A percentile compares a stretch with the other conserved stretches of the same genome.
phyloP scores from a whole-genome alignment of 2,888 invertebrate genomes.

The Catocala fraxini region DNA sequence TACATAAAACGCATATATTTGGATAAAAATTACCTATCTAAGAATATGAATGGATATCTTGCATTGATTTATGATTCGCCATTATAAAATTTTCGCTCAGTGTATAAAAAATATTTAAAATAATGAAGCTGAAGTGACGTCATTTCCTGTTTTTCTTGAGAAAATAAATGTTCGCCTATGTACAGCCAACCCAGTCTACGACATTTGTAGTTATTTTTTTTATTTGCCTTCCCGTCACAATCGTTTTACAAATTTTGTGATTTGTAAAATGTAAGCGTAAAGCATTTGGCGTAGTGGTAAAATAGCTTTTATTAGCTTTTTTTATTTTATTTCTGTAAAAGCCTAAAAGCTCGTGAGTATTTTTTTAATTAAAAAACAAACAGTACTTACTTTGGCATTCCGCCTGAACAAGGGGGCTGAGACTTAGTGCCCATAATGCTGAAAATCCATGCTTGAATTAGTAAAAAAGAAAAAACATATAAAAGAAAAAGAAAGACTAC shows the following conservation, averaged over 20 bases:
- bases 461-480: conserved; percentile 74
- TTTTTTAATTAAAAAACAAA: conserved; percentile 46
- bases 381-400: conserved; percentile 87
- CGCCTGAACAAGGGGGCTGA: conserved; percentile 84
- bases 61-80: not conserved
- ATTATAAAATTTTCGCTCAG: not conserved
- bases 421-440: conserved; percentile 86
- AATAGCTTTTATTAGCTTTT: conserved; percentile 49
- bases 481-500: conserved; percentile 60
- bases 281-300: conserved; percentile 39
- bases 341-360: conserved; percentile 63
- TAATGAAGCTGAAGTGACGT: conserved; percentile 24
- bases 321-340: conserved; percentile 56
- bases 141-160: conserved; percentile 7
- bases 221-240: conserved; percentile 21
- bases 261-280: conserved; percentile 50
- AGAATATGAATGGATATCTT: not conserved
- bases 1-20: too few relatives aligned
- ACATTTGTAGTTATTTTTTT: conserved; percentile 43
- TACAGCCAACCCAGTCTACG: conserved; percentile 68
- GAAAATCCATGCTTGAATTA: conserved; percentile 87
- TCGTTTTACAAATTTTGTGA: conserved; percentile 24
- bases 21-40: not conserved
- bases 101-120: conserved; percentile 22
- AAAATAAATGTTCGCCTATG: conserved; percentile 18